Base-by-base conservation (phyloP, 2,113 vertebrate species). In the Drymodes brunneopygia region DNA sequence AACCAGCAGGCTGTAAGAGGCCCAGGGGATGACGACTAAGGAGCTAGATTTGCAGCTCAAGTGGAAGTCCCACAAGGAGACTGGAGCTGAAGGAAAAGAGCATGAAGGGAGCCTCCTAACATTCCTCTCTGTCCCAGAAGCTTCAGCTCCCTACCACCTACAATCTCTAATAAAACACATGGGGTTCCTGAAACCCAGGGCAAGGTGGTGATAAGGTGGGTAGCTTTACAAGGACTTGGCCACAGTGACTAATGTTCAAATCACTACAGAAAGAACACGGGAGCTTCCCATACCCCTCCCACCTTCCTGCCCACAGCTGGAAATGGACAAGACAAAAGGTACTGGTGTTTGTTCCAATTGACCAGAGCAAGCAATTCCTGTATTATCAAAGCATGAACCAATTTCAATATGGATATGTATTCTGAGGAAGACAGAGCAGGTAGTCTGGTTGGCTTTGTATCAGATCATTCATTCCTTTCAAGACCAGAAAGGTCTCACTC, bases 1-100 rank as follows among this genome's bases (percentile, higher is more conserved):
- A 87, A 60, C 57, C 81, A 82, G 85, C n/a, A 70, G 54, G 42
- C 79, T 77, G 40, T 66, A 75, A 72, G 53, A 90, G 36, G 24
- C 61, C 45, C 23, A 22, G 12, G 54, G 57, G 72, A 38, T 9
- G 2, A 80, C 40, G 53, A 48, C 58, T 35, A 28, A n/a, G 54
- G 71, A 82, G 57, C 14, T 2, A 48, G 31, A 75, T 48, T 22
- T 66, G 18, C 45, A 88, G 82, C 40, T 61, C 75, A 36, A 47
- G 31, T 2, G 0, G n/a, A 81, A 61, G 24, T 79, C 29, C 51
- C 0, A 0, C 57, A 87, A 56, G 17, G 22, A 71, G 53, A 78
- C 15, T 12, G 45, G 22, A 77, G 54, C 62, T 51, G 45, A 53
- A 86, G 36, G 53, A 36, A 33, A 67, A 28, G 45, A 67, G 33